Base-by-base conservation (phyloP, 2,888 invertebrate genomes). In the Andricus curvator region DNA sequence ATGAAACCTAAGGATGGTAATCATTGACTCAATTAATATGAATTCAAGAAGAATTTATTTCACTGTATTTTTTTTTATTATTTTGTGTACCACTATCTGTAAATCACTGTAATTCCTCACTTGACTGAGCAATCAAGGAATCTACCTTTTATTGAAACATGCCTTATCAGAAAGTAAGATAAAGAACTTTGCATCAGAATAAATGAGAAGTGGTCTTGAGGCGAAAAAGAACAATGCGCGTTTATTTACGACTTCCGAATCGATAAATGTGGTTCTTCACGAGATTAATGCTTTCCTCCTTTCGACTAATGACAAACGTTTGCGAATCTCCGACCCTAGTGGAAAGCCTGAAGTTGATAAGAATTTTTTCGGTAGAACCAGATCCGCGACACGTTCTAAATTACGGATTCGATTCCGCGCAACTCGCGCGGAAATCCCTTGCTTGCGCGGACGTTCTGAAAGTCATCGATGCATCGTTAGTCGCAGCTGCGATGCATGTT, bases 381-480 rank as follows among this genome's bases (percentile, higher is more conserved):
- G 51, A 48, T 51, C 33, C 33, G 37, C 29, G 74, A 74, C 56
- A 74, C 51, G 37, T 56, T 74, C 74, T 74, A 74, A 74, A 74
- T 74, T 74, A 74, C 74, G 56, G 33, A 56, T 74, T 74, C 56
- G 74, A 74, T 74, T 74, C 51, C 56, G 74, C 56, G 15, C 74
- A 56, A 51, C 51, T 74, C 70, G 51, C 33, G 22, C 64, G 64
- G 64, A 64, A 64, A 64, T 64, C 64, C 29, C 29, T 64, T 29
- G 62, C 78, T 13, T 13, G 48, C 48, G 17, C 17, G 17, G 17
- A 81, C 82, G 82, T 82, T 84, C 80, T 77, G 81, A 82, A 85
- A 88, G 84, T 89, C 86, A 87, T 86, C 86, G 88, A 83, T 86
- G 86, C 85, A 86, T 89, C 88, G 86, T 88, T 88, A 87, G 86